phyloP scores from a whole-genome alignment of 2,888 invertebrate species.

The Lasius fuliginosus region DNA sequence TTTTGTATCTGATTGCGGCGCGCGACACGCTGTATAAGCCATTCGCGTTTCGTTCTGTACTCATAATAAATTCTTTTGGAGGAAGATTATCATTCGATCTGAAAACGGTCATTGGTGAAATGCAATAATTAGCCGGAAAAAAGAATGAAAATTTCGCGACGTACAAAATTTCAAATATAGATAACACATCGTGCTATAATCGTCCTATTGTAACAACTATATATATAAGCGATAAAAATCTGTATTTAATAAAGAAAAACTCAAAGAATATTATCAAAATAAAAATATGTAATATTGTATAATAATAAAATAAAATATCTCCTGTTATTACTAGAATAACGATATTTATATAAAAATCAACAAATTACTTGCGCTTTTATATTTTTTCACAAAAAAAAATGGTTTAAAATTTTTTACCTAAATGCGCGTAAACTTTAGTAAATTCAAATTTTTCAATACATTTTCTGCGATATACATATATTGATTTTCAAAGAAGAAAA shows the following conservation, averaged over 20 bases:
- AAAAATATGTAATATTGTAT: background rate
- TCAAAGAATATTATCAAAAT: background rate
- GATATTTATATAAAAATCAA: background rate
- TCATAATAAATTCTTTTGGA: constrained; percentile 58
- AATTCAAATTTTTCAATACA: background rate
- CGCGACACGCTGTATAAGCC: constrained; percentile 59
- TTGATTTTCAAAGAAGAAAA: background rate
- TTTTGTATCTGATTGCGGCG: constrained; percentile 73
- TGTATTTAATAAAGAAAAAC: constrained; percentile 2
- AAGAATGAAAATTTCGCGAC: constrained; percentile 15
- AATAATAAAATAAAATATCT: constrained; percentile 1
- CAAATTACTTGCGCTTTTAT: no score
- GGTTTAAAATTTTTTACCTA: background rate
- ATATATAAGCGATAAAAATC: background rate
- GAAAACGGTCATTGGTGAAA: constrained; percentile 34
- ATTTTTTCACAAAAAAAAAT: background rate
- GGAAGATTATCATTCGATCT: constrained; percentile 51
- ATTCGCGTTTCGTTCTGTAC: constrained; percentile 48
- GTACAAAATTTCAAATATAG: background rate
- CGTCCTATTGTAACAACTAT: background rate
- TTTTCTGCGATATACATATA: background rate
- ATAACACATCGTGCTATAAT: background rate
- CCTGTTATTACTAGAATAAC: background rate
- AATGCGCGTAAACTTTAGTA: background rate
- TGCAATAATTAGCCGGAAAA: constrained; percentile 18